Percentiles rank a stretch among this genome's conserved stretches.
Conservation (phyloP, 2,797 vertebrate species). For the Labeo calbasu region DNA sequence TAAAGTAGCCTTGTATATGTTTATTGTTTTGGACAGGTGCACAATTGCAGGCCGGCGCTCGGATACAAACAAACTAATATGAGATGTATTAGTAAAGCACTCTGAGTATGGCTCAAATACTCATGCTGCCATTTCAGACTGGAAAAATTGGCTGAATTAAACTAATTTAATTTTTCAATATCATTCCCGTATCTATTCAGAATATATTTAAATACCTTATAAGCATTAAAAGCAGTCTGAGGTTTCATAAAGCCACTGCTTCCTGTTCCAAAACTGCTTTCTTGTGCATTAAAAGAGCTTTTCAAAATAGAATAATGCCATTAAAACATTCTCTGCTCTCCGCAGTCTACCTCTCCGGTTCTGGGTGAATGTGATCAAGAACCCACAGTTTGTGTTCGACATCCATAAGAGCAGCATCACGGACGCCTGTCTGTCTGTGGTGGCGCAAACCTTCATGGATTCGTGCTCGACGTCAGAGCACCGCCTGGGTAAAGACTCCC, state of each 20-base stretch:
- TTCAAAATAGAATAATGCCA: neutral
- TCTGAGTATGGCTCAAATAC: neutral
- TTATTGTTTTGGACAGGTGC: constrained; percentile 77
- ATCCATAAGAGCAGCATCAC: constrained; percentile 99
- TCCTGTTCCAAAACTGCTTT: neutral
- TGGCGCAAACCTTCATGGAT: constrained; percentile 99
- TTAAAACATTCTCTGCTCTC: neutral
- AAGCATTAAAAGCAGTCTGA: neutral
- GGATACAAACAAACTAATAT: constrained; percentile 75
- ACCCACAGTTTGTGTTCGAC: constrained; percentile 98
- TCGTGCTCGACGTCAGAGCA: constrained; percentile 97
- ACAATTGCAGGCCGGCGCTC: constrained; percentile 63
- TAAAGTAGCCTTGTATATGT: constrained; percentile 73
- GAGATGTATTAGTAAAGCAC: constrained; percentile 64
- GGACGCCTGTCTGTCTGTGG: constrained; percentile 93
- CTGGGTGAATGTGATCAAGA: constrained; percentile 99
- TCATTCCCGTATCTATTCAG: neutral
- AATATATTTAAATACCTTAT: neutral
- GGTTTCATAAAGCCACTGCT: neutral
- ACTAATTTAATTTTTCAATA: neutral
- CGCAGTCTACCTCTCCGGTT: constrained; percentile 95
- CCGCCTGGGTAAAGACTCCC: constrained; percentile 96
- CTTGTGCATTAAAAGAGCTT: neutral
- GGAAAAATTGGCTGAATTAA: constrained; percentile 4
- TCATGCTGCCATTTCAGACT: neutral